Base-by-base conservation (phyloP, 2,113 vertebrate species). In the Rhynchopsitta pachyrhyncha region DNA sequence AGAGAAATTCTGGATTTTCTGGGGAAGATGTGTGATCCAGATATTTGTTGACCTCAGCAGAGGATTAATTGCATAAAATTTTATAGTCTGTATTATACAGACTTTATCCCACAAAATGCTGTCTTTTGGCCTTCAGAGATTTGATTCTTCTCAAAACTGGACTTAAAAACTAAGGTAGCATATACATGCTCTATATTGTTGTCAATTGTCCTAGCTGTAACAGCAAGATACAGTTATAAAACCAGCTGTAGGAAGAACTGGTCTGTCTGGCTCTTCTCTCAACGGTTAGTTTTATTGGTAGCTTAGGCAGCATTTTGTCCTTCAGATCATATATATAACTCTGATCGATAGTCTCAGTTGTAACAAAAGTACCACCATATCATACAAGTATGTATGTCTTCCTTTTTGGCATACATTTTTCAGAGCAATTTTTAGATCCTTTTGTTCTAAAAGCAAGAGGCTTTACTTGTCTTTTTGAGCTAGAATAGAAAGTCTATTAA, bases 361-460 rank as follows among this genome's bases (percentile, higher is more conserved):
- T 33, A 69, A 44, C 6, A 20, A 11, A 76, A 78, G 9, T 39
- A 50, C 60, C 33, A 44, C 19, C 8, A 28, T 11, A 47, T 29
- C 11, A 10, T 13, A 31, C 1, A n/a, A 17, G 29, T 59, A 17
- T 1, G 5, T 27, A 9, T 4, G 6, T 23, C 7, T 23, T 68
- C 17, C 23, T 42, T 84, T 62, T 60, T 87, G 3, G 8, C 15
- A 10, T 4, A 19, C 2, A 7, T 52, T 64, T 83, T 77, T 69
- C 49, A 76, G 57, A 75, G 10, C 27, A 39, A 16, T 17, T 78
- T 86, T 60, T 24, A 63, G 53, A 35, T 28, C 6, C 5, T 49
- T 68, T 41, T 49, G 2, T 7, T 82, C 22, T 39, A 66, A 53
- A 75, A 89, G 11, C 18, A 79, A 82, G 31, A 57, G 22, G 12